Percentiles rank a stretch among this genome's conserved stretches.
Evolutionary conservation across 1,140 invertebrate genomes (phyloP).

Genomic region (Adelges cooleyi): DNA sequence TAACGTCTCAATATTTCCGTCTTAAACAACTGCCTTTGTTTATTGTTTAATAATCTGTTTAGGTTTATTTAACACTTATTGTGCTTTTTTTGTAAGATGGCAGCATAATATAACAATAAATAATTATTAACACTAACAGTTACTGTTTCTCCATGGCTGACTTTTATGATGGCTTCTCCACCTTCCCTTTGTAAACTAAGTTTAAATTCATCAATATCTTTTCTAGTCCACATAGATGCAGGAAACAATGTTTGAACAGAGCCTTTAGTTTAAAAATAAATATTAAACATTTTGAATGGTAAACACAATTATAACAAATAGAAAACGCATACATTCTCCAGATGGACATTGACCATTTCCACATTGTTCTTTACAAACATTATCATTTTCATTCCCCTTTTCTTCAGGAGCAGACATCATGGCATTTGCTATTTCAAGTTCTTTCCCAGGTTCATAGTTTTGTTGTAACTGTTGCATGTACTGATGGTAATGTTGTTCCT

Average conservation of each 20-base stretch:
- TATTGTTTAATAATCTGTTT: too few relatives aligned
- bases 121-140: constrained; percentile 52
- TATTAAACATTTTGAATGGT: neutral
- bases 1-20: too few relatives aligned
- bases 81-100: too few relatives aligned
- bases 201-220: constrained; percentile 86
- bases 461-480: constrained; percentile 82
- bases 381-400: constrained; percentile 10
- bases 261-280: neutral
- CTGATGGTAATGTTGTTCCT: constrained; percentile 96
- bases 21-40: too few relatives aligned
- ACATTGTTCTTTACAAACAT: constrained; percentile 1
- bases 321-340: neutral
- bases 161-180: constrained; percentile 86
- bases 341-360: constrained; percentile 5
- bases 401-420: neutral
- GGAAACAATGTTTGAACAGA: constrained; percentile 27
- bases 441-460: constrained; percentile 37
- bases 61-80: too few relatives aligned
- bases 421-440: constrained; percentile 12
- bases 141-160: constrained; percentile 94
- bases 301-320: neutral
- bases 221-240: constrained; percentile 89
- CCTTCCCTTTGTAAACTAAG: constrained; percentile 69
- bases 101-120: too few relatives aligned